Evolutionary conservation across 2,888 invertebrate species (phyloP).

Genomic region (Apotomis betuletana): DNA sequence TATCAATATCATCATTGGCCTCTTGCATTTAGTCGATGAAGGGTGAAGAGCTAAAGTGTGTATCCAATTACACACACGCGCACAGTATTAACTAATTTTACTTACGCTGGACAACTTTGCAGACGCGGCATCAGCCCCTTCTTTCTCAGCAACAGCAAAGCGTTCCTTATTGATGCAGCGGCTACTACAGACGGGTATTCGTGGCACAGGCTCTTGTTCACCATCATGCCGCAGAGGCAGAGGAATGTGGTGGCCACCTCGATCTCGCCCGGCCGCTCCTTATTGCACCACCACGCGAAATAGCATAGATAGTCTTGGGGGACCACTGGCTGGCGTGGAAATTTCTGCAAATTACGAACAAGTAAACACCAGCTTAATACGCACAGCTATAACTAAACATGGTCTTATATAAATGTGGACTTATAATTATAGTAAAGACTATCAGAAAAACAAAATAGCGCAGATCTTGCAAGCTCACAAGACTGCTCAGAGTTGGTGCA

Average conservation of each 20-base stretch:
- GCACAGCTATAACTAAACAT: too few relatives aligned
- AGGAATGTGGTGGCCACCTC: slow-evolving; percentile 69
- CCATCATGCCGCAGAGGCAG: slow-evolving; percentile 64
- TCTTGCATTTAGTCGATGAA: too few relatives aligned
- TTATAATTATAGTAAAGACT: too few relatives aligned
- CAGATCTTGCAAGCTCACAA: too few relatives aligned
- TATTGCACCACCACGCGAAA: slow-evolving; percentile 65
- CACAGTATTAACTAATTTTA: slow-evolving; percentile 29
- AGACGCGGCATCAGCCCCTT: slow-evolving; percentile 52
- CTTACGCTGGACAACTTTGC: slow-evolving; percentile 59
- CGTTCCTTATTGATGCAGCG: slow-evolving; percentile 62
- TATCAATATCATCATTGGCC: too few relatives aligned
- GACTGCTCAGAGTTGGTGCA: too few relatives aligned
- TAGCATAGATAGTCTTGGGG: slow-evolving; percentile 70
- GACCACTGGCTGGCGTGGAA: slow-evolving; percentile 64
- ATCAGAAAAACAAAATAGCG: too few relatives aligned
- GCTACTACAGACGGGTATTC: slow-evolving; percentile 68
- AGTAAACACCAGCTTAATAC: neutral
- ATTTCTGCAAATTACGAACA: slow-evolving; percentile 54
- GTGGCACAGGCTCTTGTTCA: slow-evolving; percentile 56
- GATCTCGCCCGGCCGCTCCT: slow-evolving; percentile 55
- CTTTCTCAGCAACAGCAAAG: slow-evolving; percentile 59
- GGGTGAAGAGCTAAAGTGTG: too few relatives aligned
- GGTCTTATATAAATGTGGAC: too few relatives aligned
- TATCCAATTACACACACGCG: too few relatives aligned